Evolutionary conservation across 2,113 vertebrate genomes (phyloP).

Genomic region (Tringa solitaria): DNA sequence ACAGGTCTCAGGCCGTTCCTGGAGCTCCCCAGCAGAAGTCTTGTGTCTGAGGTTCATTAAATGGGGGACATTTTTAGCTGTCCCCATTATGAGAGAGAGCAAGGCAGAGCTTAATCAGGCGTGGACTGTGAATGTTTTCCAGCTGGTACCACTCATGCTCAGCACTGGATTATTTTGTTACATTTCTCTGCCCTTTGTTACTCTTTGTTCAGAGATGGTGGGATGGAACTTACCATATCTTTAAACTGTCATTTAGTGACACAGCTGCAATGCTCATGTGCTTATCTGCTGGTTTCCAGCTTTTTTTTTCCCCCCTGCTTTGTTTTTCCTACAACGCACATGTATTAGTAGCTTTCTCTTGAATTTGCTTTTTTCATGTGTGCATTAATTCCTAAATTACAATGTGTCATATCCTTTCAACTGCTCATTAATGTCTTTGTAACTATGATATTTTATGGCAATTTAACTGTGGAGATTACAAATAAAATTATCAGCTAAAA

Average conservation of each 20-base stretch:
- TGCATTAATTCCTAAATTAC: conserved; percentile 62
- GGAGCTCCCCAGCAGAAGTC: background rate
- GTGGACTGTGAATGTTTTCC: background rate
- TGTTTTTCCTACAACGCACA: conserved; percentile 27
- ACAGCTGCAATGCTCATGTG: conserved; percentile 2
- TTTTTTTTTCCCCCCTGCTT: background rate
- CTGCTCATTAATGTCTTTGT: conserved; percentile 51
- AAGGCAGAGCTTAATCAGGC: background rate
- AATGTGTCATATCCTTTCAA: conserved; percentile 57
- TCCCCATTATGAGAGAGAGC: background rate
- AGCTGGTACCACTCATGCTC: background rate
- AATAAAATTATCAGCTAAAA: conserved; percentile 62
- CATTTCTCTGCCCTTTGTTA: conserved; percentile 20
- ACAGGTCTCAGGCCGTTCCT: background rate
- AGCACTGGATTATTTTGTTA: background rate
- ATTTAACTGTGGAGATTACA: conserved; percentile 62
- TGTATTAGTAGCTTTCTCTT: conserved; percentile 26
- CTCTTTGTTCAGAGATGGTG: conserved; percentile 17
- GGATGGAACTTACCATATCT: conserved; percentile 20
- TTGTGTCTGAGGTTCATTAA: background rate
- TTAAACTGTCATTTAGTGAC: background rate
- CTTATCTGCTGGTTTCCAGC: conserved; percentile 33
- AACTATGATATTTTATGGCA: conserved; percentile 59
- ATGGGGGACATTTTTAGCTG: background rate
- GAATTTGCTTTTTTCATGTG: background rate